phyloP scores from a whole-genome alignment of 1,140 invertebrate genomes.

The Ladona fulva region DNA sequence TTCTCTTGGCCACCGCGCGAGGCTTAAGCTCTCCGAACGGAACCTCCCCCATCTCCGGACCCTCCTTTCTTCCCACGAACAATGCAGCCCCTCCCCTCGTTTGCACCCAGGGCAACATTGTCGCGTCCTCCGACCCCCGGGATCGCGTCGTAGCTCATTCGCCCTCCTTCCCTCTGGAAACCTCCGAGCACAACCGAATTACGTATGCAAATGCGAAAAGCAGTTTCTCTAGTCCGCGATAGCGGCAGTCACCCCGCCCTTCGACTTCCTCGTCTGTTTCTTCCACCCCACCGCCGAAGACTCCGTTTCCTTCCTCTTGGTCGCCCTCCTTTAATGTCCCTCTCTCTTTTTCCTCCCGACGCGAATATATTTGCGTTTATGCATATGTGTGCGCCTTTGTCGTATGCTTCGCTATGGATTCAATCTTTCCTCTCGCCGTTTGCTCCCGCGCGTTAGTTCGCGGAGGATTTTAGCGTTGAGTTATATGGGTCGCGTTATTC shows the following conservation, averaged over 20 bases:
- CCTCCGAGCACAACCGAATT: constrained; percentile 3
- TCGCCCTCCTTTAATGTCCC: background rate
- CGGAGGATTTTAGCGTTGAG: no score
- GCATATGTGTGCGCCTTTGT: no score
- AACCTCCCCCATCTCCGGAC: background rate
- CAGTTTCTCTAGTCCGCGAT: no score
- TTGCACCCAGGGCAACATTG: background rate
- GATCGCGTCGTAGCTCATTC: background rate
- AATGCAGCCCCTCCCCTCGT: no score
- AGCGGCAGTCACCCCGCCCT: background rate
- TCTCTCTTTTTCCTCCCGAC: background rate
- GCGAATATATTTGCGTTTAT: background rate
- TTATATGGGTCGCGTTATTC: no score
- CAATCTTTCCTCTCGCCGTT: no score
- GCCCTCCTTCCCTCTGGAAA: background rate
- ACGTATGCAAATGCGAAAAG: constrained; percentile 18
- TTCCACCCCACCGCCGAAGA: background rate
- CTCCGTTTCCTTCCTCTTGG: background rate
- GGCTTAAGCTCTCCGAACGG: no score
- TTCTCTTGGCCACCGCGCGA: background rate
- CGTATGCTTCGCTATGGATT: no score
- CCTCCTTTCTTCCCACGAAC: background rate
- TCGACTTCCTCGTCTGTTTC: constrained; percentile 1
- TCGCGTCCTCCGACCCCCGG: background rate
- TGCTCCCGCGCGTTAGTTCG: no score